A percentile compares a stretch with the other conserved stretches of the same genome.
Conservation (phyloP, 2,797 vertebrate genomes). For the Takifugu ocellatus region DNA sequence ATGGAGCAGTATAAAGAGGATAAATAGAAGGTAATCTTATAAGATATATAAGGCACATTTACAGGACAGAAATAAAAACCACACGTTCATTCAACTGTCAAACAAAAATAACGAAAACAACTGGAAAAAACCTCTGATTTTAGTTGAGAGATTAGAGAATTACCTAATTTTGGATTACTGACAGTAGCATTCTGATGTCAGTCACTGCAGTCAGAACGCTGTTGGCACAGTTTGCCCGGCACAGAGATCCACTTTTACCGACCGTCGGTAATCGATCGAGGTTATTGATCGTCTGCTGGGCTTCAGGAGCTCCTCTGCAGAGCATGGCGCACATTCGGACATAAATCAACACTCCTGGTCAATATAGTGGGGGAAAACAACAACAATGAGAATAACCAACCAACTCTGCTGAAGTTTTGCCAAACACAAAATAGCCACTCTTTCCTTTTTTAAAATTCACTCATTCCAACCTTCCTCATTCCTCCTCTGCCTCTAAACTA, state of each 20-base stretch:
- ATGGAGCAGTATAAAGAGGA: not conserved
- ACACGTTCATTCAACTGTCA: slow-evolving; percentile 49
- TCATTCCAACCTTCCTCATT: slow-evolving; percentile 38
- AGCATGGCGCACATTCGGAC: slow-evolving; percentile 24
- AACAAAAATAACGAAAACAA: slow-evolving; percentile 28
- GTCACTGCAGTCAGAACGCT: slow-evolving; percentile 46
- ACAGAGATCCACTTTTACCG: slow-evolving; percentile 38
- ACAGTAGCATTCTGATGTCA: not conserved
- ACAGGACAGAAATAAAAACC: slow-evolving; percentile 12
- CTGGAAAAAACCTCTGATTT: slow-evolving; percentile 14
- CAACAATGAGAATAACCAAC: slow-evolving; percentile 33
- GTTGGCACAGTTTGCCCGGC: slow-evolving; percentile 26
- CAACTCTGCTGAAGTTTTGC: slow-evolving; percentile 33
- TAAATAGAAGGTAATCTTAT: slow-evolving; percentile 13
- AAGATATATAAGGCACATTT: slow-evolving; percentile 51
- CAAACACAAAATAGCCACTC: slow-evolving; percentile 31
- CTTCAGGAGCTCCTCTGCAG: slow-evolving; percentile 11
- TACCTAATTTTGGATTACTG: no score
- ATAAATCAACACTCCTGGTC: slow-evolving; percentile 34
- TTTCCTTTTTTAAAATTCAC: slow-evolving; percentile 21
- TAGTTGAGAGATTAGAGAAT: no score
- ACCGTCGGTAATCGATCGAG: slow-evolving; percentile 65
- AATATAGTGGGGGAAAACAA: slow-evolving; percentile 25
- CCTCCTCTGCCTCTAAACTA: slow-evolving; percentile 17
- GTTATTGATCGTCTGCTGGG: slow-evolving; percentile 4